Conservation (phyloP, 1,140 invertebrate genomes). For the Mizuhopecten yessoensis region DNA sequence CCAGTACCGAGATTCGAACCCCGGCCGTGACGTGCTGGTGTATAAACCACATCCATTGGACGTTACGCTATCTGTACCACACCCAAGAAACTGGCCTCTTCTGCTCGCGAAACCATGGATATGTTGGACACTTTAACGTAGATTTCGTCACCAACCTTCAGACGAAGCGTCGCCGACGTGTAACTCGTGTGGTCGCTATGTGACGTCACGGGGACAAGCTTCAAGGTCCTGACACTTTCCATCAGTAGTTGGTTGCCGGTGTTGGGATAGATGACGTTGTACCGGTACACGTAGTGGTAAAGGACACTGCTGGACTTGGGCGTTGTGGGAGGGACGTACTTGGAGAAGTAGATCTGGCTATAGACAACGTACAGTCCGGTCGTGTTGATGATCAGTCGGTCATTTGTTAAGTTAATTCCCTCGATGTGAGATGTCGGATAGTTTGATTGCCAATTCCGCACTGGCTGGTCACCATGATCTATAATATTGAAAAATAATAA, state of each 20-base stretch:
- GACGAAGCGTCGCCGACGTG: slow-evolving; percentile 50
- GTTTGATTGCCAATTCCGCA: slow-evolving; percentile 44
- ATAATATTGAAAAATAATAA: too few species aligned
- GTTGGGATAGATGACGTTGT: slow-evolving; percentile 58
- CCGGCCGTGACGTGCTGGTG: too few species aligned
- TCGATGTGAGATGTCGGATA: slow-evolving; percentile 46
- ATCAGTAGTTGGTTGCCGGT: slow-evolving; percentile 53
- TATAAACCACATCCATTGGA: too few species aligned
- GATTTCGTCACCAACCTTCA: slow-evolving; percentile 56
- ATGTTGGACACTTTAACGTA: slow-evolving; percentile 63
- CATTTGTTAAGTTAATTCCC: slow-evolving; percentile 49
- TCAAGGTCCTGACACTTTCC: slow-evolving; percentile 55
- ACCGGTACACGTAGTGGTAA: slow-evolving; percentile 61
- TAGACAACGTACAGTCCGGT: slow-evolving; percentile 61
- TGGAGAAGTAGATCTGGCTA: slow-evolving; percentile 60
- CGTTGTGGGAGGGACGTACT: neutral
- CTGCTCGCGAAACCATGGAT: slow-evolving; percentile 47
- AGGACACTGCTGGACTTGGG: slow-evolving; percentile 19
- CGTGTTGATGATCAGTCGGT: slow-evolving; percentile 44
- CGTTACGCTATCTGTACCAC: slow-evolving; percentile 45
- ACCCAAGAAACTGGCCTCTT: slow-evolving; percentile 55
- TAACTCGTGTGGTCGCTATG: slow-evolving; percentile 61
- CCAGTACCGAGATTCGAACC: too few species aligned
- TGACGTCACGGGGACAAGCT: slow-evolving; percentile 44
- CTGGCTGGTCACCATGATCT: slow-evolving; percentile 17